These are phyloP conservation scores for Galeopterus variegatus DNA, from an alignment of 2,113 vertebrate species.

Conservation along the genomic window DNA sequence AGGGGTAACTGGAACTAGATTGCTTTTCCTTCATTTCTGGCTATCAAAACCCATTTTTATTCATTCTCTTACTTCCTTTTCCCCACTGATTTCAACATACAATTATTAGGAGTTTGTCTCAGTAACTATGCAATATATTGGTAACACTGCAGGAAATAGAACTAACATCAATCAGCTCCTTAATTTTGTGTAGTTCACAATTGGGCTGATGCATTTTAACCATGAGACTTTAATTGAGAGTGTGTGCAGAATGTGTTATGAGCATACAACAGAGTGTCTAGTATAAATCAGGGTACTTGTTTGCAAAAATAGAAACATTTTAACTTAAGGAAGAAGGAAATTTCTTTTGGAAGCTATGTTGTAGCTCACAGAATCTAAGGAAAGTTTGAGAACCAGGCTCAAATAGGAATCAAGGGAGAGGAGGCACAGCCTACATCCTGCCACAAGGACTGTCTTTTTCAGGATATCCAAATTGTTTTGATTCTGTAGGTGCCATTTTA, in stretches of 20 bases:
- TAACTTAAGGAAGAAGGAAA: neutral
- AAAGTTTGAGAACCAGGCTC: neutral
- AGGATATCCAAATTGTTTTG: neutral
- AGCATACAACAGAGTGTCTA: neutral
- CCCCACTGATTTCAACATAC: neutral
- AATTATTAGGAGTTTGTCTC: neutral
- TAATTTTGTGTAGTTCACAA: neutral
- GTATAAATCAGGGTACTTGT: neutral
- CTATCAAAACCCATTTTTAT: neutral
- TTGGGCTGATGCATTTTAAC: neutral
- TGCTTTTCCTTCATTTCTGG: neutral
- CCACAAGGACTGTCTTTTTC: accelerated
- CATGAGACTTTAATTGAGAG: neutral
- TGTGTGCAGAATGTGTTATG: neutral
- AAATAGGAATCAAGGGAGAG: accelerated
- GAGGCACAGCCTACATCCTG: accelerated
- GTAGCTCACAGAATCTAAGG: neutral
- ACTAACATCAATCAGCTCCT: neutral
- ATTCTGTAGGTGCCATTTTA: neutral
- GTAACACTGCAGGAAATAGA: neutral
- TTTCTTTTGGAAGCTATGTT: neutral
- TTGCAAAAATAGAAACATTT: neutral
- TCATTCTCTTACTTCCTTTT: accelerated
- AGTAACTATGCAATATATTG: neutral
- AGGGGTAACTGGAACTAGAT: neutral